phyloP scores from a whole-genome alignment of 2,113 vertebrate species.

The Tauraco erythrolophus region DNA sequence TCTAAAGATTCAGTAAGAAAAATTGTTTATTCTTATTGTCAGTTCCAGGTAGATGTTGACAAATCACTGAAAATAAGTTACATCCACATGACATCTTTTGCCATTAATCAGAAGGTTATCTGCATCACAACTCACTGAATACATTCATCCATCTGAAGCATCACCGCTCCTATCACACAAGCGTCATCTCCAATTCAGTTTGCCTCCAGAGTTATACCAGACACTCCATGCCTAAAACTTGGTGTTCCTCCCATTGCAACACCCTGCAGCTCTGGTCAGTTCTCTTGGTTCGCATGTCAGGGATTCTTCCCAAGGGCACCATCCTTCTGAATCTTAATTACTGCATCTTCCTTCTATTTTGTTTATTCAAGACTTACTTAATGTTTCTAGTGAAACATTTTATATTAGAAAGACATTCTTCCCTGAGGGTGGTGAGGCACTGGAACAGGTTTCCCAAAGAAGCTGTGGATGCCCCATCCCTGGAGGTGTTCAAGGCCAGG shows the following conservation, averaged over 20 bases:
- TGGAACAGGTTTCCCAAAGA: too few species aligned
- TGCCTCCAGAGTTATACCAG: not conserved
- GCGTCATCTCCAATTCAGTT: not conserved
- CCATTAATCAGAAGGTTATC: not conserved
- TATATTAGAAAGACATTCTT: too few species aligned
- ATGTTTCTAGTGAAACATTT: not conserved
- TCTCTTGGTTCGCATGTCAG: not conserved
- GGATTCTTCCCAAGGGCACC: not conserved
- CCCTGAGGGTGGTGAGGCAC: too few species aligned
- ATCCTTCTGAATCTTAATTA: not conserved
- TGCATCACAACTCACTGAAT: not conserved
- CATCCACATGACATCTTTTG: not conserved
- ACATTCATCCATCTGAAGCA: not conserved
- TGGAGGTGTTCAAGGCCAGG: too few species aligned
- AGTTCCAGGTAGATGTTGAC: not conserved
- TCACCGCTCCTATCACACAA: not conserved
- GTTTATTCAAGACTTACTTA: not conserved
- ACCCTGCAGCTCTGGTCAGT: not conserved
- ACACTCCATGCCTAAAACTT: not conserved
- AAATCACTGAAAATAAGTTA: not conserved
- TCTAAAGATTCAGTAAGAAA: not conserved
- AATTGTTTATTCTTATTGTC: not conserved
- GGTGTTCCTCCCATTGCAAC: accelerated
- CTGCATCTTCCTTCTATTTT: not conserved
- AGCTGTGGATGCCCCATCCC: too few species aligned